Evolutionary conservation across 2,888 invertebrate species (phyloP), one percentile per base, ranked within the genome.

Genomic region (Venustoraphidia nigricollis): DNA sequence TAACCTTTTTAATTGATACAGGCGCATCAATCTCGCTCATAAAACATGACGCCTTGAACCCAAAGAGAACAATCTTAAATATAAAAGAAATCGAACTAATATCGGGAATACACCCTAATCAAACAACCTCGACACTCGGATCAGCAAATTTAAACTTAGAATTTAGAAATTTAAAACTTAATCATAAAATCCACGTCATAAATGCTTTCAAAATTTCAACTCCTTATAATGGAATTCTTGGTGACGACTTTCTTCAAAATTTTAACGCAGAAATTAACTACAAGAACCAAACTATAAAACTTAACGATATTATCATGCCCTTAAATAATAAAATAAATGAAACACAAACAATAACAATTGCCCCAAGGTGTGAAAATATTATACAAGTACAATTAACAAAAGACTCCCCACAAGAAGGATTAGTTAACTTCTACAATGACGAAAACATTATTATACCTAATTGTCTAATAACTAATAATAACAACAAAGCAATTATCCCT

Each of bases 181-280:
- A 27, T 34, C 43, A 49, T 13, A 49, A 52, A 47, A 52, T 55
- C 40, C 52, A 53, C 36, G 34, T 51, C 5, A 44, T 53, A 10
- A 27, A 44, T 27, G 17, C 45, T 9, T 10, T 8, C 9, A 48
- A 48, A 48, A 48, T 50, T 8, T 47, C 38, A n/a, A 41, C 56
- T 4, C 41, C 52, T 9, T 53, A 52, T 44, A 55, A 55, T 34
- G 55, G 55, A 13, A 38, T 58, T n/a, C 35, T 57, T 38, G 57
- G 55, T 11, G 53, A 54, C 34, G 55, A 58, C 39, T 53, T 55
- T 40, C 14, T 57, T 10, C 45, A 46, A 41, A 8, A 8, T 10
- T 13, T 52, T 27, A 40, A 49, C 27, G 50, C 54, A 13, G 10
- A 46, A 14, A 53, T 58, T 9, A 41, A 52, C 41, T 53, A 46